Evolutionary conservation across 1,140 invertebrate genomes (phyloP), one percentile per base, ranked within the genome.

Genomic region (Hylyphantes graminicola): DNA sequence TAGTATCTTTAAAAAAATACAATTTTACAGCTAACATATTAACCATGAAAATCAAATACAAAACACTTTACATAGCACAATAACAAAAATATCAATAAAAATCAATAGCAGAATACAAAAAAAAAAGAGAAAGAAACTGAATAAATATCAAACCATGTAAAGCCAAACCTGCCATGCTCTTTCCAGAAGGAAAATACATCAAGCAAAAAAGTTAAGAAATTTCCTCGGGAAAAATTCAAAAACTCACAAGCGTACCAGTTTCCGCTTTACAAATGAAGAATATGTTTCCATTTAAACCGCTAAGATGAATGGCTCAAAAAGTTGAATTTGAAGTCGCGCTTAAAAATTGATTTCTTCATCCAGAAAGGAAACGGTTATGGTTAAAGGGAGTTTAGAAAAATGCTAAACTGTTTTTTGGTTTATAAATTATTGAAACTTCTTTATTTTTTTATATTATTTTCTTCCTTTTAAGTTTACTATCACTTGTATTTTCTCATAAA

Each of bases 341-440:
- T 74, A 74, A 74, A 74, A 74, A 74, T 74, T 74, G 72, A 74
- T 74, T 74, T 74, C 72, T 74, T 74, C 72, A 74, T 74, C 72
- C 57, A 59, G 54, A 55, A 21, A 74, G 57, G 57, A 35, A 50
- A 13, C 15, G 13, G 12, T 7, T 57, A 2, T 54, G 48, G 50
- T 51, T 5, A 59, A 59, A 59, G 54, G 53, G 59, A 17, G 11
- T 57, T 15, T 57, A 11, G 54, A 17, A 51, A 63, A 50, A 63
- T 59, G 53, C 61, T 76, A 76, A 61, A 76, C 48, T 76, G 61
- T 70, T 74, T 48, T n/a, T 55, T 19, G 19, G 53, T 57, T 21
- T 74, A 74, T 74, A 55, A 74, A 74, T 74, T 74, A 74, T 74
- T 15, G 57, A 74, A 57, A 74, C 57, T 15, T 48, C 51, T 74